Conservation (phyloP, 1,140 invertebrate species). For the Sitobion miscanthi region DNA sequence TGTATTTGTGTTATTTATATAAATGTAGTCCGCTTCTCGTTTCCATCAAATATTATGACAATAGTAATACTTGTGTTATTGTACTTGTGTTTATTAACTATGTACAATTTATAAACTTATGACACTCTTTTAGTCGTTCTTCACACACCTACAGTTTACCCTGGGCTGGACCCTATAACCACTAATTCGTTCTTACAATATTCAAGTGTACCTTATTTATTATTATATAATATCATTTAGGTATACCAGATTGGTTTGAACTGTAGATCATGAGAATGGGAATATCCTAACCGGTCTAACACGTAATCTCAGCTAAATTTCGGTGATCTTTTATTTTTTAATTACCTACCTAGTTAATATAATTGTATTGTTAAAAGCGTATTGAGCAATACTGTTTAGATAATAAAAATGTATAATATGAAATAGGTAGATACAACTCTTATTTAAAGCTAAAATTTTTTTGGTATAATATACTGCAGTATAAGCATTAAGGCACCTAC, state of each 20-base stretch:
- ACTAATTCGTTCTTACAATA: background rate
- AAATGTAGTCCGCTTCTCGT: background rate
- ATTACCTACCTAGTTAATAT: conserved; percentile 3
- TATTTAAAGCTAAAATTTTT: background rate
- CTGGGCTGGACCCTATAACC: background rate
- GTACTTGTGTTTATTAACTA: background rate
- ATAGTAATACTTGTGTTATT: background rate
- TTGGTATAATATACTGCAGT: background rate
- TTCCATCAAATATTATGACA: background rate
- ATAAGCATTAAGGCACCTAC: background rate
- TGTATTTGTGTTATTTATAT: background rate
- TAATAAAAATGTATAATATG: background rate
- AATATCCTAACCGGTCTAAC: background rate
- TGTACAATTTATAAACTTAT: background rate
- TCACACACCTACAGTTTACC: background rate
- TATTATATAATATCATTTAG: background rate
- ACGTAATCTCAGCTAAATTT: background rate
- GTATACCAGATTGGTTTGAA: background rate
- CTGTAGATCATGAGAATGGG: background rate
- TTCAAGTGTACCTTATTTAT: background rate
- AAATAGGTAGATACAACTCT: background rate
- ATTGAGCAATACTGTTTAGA: background rate
- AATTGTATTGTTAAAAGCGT: background rate
- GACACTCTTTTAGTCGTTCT: background rate
- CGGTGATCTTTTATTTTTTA: background rate